These are phyloP conservation scores for Callinectes sapidus DNA, from an alignment of 2,888 invertebrate species.

Conservation along the genomic window DNA sequence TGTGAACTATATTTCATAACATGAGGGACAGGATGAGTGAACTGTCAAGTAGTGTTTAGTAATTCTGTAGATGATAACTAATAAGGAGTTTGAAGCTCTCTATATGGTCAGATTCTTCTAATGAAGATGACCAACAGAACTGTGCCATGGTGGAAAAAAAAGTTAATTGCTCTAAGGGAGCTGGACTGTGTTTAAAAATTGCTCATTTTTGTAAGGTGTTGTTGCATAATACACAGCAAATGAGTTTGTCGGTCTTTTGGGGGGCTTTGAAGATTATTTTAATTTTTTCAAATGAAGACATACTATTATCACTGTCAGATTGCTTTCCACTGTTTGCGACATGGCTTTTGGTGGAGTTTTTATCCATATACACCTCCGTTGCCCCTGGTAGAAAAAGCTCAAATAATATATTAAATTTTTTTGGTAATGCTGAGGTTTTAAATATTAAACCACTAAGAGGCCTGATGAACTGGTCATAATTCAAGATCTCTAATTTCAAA, in stretches of 20 bases:
- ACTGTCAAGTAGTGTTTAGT: not conserved
- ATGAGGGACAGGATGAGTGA: not conserved
- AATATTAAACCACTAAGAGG: no score
- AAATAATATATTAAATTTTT: not conserved
- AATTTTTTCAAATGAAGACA: not conserved
- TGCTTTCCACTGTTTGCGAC: not conserved
- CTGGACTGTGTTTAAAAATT: not conserved
- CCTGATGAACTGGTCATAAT: no score
- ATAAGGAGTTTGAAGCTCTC: not conserved
- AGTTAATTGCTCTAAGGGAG: not conserved
- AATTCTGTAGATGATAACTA: not conserved
- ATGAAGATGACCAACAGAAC: not conserved
- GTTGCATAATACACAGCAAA: not conserved
- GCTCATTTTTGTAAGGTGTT: not conserved
- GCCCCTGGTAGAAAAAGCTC: not conserved
- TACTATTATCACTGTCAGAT: not conserved
- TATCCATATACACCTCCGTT: not conserved
- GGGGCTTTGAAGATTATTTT: not conserved
- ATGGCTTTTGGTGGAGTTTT: not conserved
- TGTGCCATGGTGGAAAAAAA: conserved; percentile 23
- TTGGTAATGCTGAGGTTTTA: not conserved
- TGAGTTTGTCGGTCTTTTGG: not conserved
- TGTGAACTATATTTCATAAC: no score
- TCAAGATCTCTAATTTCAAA: no score
- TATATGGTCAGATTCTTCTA: not conserved